phyloP scores from a whole-genome alignment of 2,888 invertebrate species.

The Ptycholaimellus sp. region DNA sequence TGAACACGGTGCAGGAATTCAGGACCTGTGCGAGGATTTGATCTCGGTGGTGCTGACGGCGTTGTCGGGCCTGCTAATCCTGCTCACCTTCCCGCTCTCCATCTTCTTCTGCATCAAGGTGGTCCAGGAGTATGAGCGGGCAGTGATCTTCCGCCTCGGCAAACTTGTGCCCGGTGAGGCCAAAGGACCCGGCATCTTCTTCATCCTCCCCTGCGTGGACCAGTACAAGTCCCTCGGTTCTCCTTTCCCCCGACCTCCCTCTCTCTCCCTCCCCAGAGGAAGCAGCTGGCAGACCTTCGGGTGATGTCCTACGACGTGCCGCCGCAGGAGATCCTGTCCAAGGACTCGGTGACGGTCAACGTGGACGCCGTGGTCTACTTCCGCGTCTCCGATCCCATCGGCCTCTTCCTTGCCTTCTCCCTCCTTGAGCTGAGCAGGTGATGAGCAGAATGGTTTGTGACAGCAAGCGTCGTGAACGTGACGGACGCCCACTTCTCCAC shows the following conservation, averaged over 20 bases:
- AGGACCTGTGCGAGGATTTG: no score
- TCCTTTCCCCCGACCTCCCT: no score
- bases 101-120: slow-evolving; percentile 20
- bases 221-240: slow-evolving; percentile 12
- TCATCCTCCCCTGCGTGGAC: slow-evolving; percentile 20
- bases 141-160: slow-evolving; percentile 13
- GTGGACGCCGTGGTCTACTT: slow-evolving; percentile 17
- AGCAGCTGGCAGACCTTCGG: no score
- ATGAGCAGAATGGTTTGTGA: slow-evolving; percentile 11
- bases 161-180: slow-evolving; percentile 9
- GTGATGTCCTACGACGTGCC: slow-evolving; percentile 30
- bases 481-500: slow-evolving; percentile 24
- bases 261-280: no score
- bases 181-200: slow-evolving; percentile 20
- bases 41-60: no score
- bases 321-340: slow-evolving; percentile 26
- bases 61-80: slow-evolving; percentile 15
- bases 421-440: slow-evolving; percentile 1
- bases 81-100: slow-evolving; percentile 23
- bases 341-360: slow-evolving; percentile 26
- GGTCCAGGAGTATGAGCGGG: slow-evolving; percentile 25
- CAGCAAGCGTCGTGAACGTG: slow-evolving; percentile 18
- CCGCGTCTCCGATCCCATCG: no score
- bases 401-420: no score
- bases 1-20: no score